Conservation (phyloP, 2,113 vertebrate species). For the Cynoglossus semilaevis region DNA sequence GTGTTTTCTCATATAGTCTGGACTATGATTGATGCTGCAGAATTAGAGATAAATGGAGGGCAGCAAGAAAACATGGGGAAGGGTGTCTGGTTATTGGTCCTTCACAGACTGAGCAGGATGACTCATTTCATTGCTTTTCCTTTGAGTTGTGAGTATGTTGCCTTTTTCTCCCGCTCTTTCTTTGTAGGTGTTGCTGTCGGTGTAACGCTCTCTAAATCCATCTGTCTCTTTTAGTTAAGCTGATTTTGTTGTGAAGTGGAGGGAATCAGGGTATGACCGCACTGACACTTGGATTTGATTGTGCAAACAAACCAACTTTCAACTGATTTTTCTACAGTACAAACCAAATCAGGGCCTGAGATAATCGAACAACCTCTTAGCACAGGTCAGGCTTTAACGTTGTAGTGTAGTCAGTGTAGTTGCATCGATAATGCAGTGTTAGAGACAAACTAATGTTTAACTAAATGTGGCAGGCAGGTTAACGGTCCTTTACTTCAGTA, state of each 20-base stretch:
- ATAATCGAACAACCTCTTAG: no score
- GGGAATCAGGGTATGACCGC: slow-evolving; percentile 57
- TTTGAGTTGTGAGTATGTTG: slow-evolving; percentile 55
- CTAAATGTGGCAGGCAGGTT: no score
- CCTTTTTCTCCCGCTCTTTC: slow-evolving; percentile 63
- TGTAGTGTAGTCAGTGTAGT: no score
- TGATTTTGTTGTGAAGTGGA: slow-evolving; percentile 52
- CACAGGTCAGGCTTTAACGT: no score
- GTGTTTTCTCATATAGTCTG: neutral
- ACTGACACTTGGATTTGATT: neutral
- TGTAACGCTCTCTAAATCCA: slow-evolving; percentile 59
- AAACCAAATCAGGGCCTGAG: no score
- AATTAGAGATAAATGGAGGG: slow-evolving; percentile 1
- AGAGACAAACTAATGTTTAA: no score
- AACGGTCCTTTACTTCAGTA: no score
- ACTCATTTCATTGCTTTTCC: slow-evolving; percentile 68
- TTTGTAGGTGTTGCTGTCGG: slow-evolving; percentile 66
- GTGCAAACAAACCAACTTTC: no score
- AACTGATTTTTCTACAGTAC: no score
- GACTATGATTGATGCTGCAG: slow-evolving; percentile 1
- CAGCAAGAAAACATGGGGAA: neutral
- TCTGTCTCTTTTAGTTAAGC: slow-evolving; percentile 41
- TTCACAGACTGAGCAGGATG: slow-evolving; percentile 55
- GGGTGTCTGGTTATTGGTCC: slow-evolving; percentile 74
- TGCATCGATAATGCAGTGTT: no score